Evolutionary conservation across 2,797 vertebrate genomes (phyloP).

Genomic region (Paratrypauchen microcephalus): DNA sequence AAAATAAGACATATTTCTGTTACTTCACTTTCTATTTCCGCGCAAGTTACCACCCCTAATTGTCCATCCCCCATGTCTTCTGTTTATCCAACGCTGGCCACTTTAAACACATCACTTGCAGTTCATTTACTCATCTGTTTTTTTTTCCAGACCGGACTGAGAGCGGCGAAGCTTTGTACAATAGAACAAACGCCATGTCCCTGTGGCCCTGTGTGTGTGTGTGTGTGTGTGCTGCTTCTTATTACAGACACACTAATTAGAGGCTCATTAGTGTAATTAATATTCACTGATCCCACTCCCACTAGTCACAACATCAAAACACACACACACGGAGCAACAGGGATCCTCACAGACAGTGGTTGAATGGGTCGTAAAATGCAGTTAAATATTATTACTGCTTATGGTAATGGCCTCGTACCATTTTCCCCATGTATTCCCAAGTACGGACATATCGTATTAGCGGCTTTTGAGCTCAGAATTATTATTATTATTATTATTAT

Average conservation of each 20-base stretch:
- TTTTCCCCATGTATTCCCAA: too few relatives aligned
- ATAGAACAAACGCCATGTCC: slow-evolving; percentile 62
- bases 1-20: too few relatives aligned
- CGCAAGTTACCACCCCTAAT: slow-evolving; percentile 27
- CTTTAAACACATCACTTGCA: slow-evolving; percentile 21
- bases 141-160: slow-evolving; percentile 32
- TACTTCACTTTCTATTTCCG: slow-evolving; percentile 1
- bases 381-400: neutral
- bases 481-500: too few relatives aligned
- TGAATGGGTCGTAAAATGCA: slow-evolving; percentile 26
- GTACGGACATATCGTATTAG: too few relatives aligned
- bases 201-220: slow-evolving; percentile 42
- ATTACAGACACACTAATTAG: slow-evolving; percentile 77
- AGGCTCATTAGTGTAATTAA: slow-evolving; percentile 79
- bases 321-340: slow-evolving; percentile 61
- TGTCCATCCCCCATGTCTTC: slow-evolving; percentile 17
- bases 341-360: slow-evolving; percentile 49
- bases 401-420: neutral
- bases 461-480: too few relatives aligned
- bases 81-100: neutral
- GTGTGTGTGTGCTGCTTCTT: slow-evolving; percentile 54
- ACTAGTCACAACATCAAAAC: slow-evolving; percentile 76
- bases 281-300: slow-evolving; percentile 79
- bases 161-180: slow-evolving; percentile 39
- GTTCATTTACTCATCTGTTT: slow-evolving; percentile 43